Evolutionary conservation across 2,113 vertebrate genomes (phyloP).

Genomic region (Glaucidium brasilianum): DNA sequence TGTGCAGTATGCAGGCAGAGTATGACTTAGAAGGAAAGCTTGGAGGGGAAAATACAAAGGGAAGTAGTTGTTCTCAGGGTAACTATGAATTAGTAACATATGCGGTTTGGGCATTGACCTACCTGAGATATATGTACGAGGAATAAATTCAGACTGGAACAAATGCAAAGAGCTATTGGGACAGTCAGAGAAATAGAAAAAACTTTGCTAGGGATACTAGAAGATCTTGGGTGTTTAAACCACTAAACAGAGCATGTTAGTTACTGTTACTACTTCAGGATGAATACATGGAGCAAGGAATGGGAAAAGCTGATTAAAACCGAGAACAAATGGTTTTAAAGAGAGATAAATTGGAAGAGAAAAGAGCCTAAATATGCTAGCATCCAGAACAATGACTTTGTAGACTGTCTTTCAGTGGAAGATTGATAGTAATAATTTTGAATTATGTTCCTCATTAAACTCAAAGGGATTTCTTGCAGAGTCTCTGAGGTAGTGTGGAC

Average conservation of each 20-base stretch:
- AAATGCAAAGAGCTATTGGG: neutral
- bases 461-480: neutral
- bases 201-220: neutral
- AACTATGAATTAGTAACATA: neutral
- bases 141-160: neutral
- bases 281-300: neutral
- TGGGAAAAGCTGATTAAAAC: neutral
- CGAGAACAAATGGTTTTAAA: neutral
- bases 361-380: neutral
- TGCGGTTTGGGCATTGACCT: no score
- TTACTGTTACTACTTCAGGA: neutral
- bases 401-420: neutral
- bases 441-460: neutral
- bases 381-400: neutral
- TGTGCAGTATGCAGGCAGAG: neutral
- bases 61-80: neutral
- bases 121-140: neutral
- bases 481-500: neutral
- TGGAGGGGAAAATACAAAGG: neutral
- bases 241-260: neutral
- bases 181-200: neutral
- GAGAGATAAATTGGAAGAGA: neutral
- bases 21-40: neutral
- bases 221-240: neutral
- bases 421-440: neutral